Evolutionary conservation across 2,888 invertebrate species (phyloP), one percentile per base, ranked within the genome.

Genomic region (Flexamia atlantica): DNA sequence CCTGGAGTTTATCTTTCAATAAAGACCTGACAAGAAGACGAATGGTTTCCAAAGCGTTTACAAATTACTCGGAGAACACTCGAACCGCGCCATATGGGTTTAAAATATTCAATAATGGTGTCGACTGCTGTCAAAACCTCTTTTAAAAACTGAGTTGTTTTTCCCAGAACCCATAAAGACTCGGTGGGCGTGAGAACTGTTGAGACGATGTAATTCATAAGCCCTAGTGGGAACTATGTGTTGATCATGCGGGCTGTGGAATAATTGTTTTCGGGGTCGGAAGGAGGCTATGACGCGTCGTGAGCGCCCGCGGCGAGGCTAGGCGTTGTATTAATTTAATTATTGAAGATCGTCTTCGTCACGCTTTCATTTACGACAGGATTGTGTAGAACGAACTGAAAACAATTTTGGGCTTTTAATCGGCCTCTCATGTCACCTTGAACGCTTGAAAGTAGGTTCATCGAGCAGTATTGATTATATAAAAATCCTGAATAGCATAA

Each of bases 51-150:
- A 57, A 57, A 57, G 57, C 57, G 20, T 57, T 57, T 23, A 57
- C 57, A 57, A 57, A 57, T 57, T 20, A 57, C 57, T 12, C 57
- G 3, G 14, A 46, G 2, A 46, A 57, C 57, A 23, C 3, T 20
- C 20, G 5, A 23, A 23, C 57, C 53, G 53, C 53, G 53, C 57
- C 57, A 23, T 57, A 57, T 23, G 57, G 23, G 20, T 57, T 57
- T 57, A 57, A 57, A 57, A 57, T 57, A 57, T 57, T 57, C 57
- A 57, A 57, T 57, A 57, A 57, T 57, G 9, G 57, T 57, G 57
- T 57, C 57, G 23, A 12, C 57, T 46, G 46, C 57, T 57, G 57
- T 57, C 57, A 57, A 57, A 23, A 57, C 57, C 57, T 57, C 57
- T 57, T 57, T 57, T 57, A n/a, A 57, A 57, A 57, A 57, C 57